A percentile compares a stretch with the other conserved stretches of the same genome.
Conservation (phyloP, 2,888 invertebrate species). For the Cordilura impudica region DNA sequence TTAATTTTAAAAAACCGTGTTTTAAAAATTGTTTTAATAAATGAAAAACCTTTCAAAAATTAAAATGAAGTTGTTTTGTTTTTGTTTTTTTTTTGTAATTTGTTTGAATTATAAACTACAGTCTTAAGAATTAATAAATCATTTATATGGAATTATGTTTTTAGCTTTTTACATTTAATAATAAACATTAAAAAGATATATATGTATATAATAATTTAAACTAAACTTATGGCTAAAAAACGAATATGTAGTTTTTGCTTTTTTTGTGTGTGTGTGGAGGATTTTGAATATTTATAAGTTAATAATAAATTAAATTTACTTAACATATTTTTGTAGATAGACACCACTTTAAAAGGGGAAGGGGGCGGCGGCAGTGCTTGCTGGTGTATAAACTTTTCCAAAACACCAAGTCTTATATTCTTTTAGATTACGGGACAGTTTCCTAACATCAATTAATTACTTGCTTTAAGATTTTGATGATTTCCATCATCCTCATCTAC, state of each 20-base stretch:
- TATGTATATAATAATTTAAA: conserved; percentile 51
- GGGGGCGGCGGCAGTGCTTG: not conserved
- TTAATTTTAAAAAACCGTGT: too few species aligned
- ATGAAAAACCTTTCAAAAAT: too few species aligned
- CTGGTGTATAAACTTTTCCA: conserved; percentile 16
- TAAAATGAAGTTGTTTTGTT: too few species aligned
- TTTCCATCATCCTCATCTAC: conserved; percentile 62
- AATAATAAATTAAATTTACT: conserved; percentile 60
- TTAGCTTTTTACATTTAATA: conserved; percentile 45
- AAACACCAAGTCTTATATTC: conserved; percentile 29
- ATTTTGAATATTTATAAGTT: conserved; percentile 30
- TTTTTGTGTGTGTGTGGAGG: not conserved
- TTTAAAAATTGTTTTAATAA: too few species aligned
- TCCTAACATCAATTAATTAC: not conserved
- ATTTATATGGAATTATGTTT: conserved; percentile 53
- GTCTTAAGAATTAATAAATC: conserved; percentile 38
- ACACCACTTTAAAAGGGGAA: conserved; percentile 26
- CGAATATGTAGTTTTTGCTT: conserved; percentile 50
- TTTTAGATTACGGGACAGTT: not conserved
- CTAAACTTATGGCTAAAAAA: conserved; percentile 46
- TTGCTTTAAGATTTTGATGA: conserved; percentile 41
- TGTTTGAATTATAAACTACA: conserved; percentile 29
- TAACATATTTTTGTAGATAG: conserved; percentile 29
- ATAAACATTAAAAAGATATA: conserved; percentile 36
- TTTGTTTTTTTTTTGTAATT: not conserved